Evolutionary conservation across 2,113 vertebrate species (phyloP), one percentile per base, ranked within the genome.

Genomic region (Vulpes lagopus): DNA sequence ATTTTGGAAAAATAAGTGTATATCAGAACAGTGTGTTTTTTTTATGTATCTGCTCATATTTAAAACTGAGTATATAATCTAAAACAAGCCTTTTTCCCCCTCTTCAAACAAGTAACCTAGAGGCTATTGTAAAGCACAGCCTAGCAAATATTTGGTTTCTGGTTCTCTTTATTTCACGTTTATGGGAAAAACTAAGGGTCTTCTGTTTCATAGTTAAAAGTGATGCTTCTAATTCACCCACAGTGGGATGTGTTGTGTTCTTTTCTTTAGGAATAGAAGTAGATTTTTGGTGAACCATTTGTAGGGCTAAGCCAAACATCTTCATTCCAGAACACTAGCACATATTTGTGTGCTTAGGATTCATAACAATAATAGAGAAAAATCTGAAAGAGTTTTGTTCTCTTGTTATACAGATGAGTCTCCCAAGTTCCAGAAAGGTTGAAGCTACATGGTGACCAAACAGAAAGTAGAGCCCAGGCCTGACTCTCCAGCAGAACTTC

Each of bases 181-280:
- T 62, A 43, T 0, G 74, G 85, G 22, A 90, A 80, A 92, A 91
- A 62, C 38, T 16, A 51, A 91, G 35, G 12, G 11, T 38, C 69
- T 96, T 69, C 71, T 62, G 25, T 91, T 85, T 83, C 67, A 5
- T 67, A 23, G 32, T 81, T 94, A 9, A 88, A 49, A 79, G 73
- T 38, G 20, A 8, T 27, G 27, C 11, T 79, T 20, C 65, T 59
- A 65, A 83, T 43, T 79, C 8, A 67, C 15, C 19, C 53, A 53
- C 11, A 59, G 49, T 14, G 65, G 71, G 51, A 57, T 5, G 30
- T 6, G 6, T 51, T 35, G 23, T 64, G 10, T 53, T 89, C 35
- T 93, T 95, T 94, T 87, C 23, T 87, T 43, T 76, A 96, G 85
- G 69, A 76, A 57, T 38, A 15, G 20, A 78, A 69, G 67, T 49